Evolutionary conservation across 1,140 invertebrate species (phyloP), one percentile per base, ranked within the genome.

Genomic region (Lethocerus indicus): DNA sequence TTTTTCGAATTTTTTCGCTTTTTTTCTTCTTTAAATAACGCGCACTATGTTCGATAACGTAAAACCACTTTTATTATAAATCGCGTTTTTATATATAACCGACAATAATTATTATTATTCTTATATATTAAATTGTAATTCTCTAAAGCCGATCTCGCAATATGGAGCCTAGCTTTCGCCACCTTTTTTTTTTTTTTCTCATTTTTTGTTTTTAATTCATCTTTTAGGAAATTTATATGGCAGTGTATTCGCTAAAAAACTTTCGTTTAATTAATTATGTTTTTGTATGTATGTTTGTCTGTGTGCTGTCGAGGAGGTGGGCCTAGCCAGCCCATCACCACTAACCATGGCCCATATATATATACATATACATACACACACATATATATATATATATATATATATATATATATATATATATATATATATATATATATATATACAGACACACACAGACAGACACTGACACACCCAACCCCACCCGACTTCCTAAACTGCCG

Each of bases 351-450:
- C 45, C 40, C 45, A 36, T 50, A 20, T 21, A 50, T 42, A 42
- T 29, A 50, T 50, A 50, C 55, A 58, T 58, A 58, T 56, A 60
- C 60, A 56, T 52, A 24, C 45, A 50, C 47, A 23, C 41, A 45
- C 44, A 52, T 5, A 23, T 47, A 48, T 48, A 52, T 41, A 52
- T 52, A 53, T 50, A 24, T 44, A 50, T 50, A 49, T 50, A 50
- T 43, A 16, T 45, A 53, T 52, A 16, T 50, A 39, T 29, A 29
- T 49, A 32, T 53, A 43, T 53, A 35, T 28, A 49, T 28, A 52
- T 52, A 49, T 41, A 28, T 49, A 9, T 20, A 35, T 48, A 40
- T 21, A 18, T 21, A 41, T 16, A 41, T 18, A 41, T 18, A 41
- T 41, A 41, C 13, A 21, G 4, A 21, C 16, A 41, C 39, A 21